Base-by-base conservation (phyloP, 2,797 vertebrate species). In the Hydrolagus colliei region DNA sequence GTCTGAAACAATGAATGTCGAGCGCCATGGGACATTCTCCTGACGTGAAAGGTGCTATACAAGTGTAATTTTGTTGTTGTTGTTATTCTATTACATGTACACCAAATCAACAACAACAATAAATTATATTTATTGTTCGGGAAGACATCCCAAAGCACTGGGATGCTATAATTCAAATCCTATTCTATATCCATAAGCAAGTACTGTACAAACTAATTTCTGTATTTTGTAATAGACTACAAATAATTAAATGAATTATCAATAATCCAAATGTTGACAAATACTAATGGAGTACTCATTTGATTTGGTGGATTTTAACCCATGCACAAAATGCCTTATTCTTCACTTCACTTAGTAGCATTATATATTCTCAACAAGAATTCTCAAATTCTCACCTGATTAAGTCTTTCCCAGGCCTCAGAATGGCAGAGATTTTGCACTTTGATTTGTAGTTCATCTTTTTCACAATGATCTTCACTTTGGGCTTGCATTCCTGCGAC, bases 401-500 rank as follows among this genome's bases (percentile, higher is more conserved):
- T 68, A 82, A 20, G 32, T 82, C 79, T 65, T 82, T 82, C 65
- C 79, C 68, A 1, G 65, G 63, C 68, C 68, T 82, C 65, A 82
- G 65, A 16, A 82, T 82, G 14, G 79, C 79, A 82, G 68, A 82
- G 32, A 82, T 32, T 18, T 82, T 82, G 65, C 41, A 82, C 32
- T 82, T 82, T 68, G 65, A 32, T 82, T 68, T 82, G 63, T 35
- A 68, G 79, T 82, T 82, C 79, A 82, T 82, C 32, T 82, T 82
- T 67, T 41, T 41, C 27, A 68, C 79, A 71, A 68, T 41, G 16
- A 67, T 27, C 63, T 82, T 82, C 79, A 41, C 63, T 82, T 82
- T 41, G 14, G 32, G 65, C 16, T 82, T 35, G 22, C 63, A 35
- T 18, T 32, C 35, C 41, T 18, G 27, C 20, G 79, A 41, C 9